Evolutionary conservation across 1,140 invertebrate genomes (phyloP).

Genomic region (Conopomorpha cramerella): DNA sequence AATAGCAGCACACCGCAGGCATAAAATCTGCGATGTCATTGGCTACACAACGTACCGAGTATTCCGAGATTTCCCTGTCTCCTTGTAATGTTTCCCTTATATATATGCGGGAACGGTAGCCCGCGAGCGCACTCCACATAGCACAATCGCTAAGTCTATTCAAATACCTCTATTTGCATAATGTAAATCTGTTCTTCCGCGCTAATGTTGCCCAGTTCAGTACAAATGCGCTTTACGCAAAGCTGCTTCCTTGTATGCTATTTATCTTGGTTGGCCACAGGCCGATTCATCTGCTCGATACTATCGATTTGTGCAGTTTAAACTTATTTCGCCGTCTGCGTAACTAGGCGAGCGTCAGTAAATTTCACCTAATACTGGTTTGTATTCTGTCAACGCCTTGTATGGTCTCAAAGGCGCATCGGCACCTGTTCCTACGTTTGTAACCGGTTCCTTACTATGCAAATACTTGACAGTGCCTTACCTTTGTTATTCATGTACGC

Average conservation of each 20-base stretch:
- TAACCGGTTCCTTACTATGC: too few relatives aligned
- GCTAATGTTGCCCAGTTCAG: constrained; percentile 7
- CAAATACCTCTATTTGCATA: background rate
- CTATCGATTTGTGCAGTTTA: constrained; percentile 27
- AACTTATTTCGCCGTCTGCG: constrained; percentile 20
- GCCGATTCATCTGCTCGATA: constrained; percentile 27
- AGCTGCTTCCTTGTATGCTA: constrained; percentile 12
- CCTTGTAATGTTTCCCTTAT: too few relatives aligned
- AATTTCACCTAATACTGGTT: constrained; percentile 33
- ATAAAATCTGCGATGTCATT: too few relatives aligned
- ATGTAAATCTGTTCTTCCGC: constrained; percentile 1
- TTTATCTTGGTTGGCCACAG: constrained; percentile 14
- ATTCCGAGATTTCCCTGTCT: too few relatives aligned
- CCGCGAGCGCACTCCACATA: too few relatives aligned
- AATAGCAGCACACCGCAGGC: too few relatives aligned
- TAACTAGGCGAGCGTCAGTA: constrained; percentile 16
- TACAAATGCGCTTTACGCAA: constrained; percentile 17
- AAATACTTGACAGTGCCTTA: background rate
- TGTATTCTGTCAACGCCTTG: constrained; percentile 21
- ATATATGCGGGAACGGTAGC: too few relatives aligned
- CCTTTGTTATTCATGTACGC: background rate
- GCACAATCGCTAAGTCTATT: too few relatives aligned
- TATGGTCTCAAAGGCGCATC: constrained; percentile 13
- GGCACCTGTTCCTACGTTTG: constrained; percentile 26
- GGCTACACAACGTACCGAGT: too few relatives aligned